Conservation (phyloP, 1,140 invertebrate species). For the Apis laboriosa region DNA sequence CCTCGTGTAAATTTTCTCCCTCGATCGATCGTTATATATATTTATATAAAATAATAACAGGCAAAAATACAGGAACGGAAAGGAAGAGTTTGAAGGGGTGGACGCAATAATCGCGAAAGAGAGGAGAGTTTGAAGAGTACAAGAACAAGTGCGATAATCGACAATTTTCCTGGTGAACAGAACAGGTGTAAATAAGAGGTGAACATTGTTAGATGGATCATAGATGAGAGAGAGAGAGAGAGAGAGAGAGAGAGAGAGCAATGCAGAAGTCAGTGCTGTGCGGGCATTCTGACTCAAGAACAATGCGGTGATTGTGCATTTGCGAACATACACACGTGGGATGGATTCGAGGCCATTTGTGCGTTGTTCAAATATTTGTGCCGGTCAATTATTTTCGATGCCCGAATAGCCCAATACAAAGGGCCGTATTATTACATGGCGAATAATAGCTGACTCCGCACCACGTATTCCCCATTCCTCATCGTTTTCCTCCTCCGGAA, state of each 20-base stretch:
- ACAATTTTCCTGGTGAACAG: slow-evolving; percentile 35
- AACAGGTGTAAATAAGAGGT: slow-evolving; percentile 40
- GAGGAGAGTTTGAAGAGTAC: slow-evolving; percentile 1
- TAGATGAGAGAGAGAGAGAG: neutral
- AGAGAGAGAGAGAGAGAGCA: slow-evolving; percentile 24
- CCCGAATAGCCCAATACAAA: neutral
- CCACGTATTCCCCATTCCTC: neutral
- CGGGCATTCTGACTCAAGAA: slow-evolving; percentile 71
- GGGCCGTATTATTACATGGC: neutral
- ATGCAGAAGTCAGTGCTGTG: slow-evolving; percentile 75
- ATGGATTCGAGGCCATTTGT: neutral
- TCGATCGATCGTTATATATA: slow-evolving; percentile 6
- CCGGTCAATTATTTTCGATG: slow-evolving; percentile 1
- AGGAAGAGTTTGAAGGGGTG: neutral
- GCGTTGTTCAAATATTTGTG: neutral
- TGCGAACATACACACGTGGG: slow-evolving; percentile 52
- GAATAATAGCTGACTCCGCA: neutral
- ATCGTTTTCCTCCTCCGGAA: neutral
- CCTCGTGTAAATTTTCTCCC: slow-evolving; percentile 6
- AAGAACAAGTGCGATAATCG: slow-evolving; percentile 42
- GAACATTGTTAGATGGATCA: slow-evolving; percentile 39
- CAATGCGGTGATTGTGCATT: slow-evolving; percentile 63
- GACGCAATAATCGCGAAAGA: neutral
- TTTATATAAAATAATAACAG: neutral
- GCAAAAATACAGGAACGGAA: slow-evolving; percentile 5